Evolutionary conservation across 2,797 vertebrate genomes (phyloP), one percentile per base, ranked within the genome.

Genomic region (Graptemys geographica): DNA sequence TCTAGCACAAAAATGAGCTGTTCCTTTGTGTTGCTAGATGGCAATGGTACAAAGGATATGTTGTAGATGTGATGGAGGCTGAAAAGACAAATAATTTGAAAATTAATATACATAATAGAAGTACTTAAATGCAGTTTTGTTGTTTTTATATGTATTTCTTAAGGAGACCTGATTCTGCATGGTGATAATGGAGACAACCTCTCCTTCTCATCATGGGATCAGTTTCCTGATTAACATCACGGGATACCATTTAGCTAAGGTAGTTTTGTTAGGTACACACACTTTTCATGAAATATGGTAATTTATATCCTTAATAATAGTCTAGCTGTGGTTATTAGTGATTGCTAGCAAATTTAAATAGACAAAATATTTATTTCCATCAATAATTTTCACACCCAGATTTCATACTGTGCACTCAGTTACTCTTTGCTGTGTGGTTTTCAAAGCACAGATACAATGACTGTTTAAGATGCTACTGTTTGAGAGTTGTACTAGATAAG

Each of bases 341-440:
- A 86, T 84, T 33, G 37, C 56, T 95, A n/a, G 62, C 44, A 92
- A 86, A 83, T 92, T 65, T 18, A 11, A 49, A 27, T 2, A 47
- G 84, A 41, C 37, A 80, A 79, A 81, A 91, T 37, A 23, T 44
- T 25, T 53, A 56, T 94, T 31, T 41, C 19, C 41, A 57, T 90
- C 33, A 74, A 52, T 47, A 83, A 89, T 92, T 55, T 94, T 95
- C 84, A 89, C 84, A 65, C 31, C 5, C 89, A 89, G 81, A 33
- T 95, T 78, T 92, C 8, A 88, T 69, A 72, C 5, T 41, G 37
- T 72, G 94, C 96, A 47, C 84, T 92, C 37, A 79, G 91, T 89
- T 96, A 72, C 86, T 92, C 59, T 88, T 41, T 93, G 44, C 8
- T 83, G 55, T 31, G 31, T 41, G 93, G 19, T 53, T 95, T 96